Evolutionary conservation across 1,140 invertebrate genomes (phyloP).

Genomic region (Brachionus asplanchnoidis): DNA sequence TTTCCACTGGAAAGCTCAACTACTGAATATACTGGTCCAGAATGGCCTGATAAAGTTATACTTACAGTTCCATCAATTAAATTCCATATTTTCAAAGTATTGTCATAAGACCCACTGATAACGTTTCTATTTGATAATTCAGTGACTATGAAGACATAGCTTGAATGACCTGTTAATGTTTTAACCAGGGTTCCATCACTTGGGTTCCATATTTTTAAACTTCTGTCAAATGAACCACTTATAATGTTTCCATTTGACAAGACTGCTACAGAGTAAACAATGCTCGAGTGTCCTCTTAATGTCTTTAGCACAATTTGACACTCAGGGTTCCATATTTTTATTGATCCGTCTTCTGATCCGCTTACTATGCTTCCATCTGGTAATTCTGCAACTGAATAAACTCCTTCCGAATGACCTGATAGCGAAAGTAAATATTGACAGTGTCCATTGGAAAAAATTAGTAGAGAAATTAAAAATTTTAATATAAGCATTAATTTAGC

Average conservation of each 20-base stretch:
- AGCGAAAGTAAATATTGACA: background rate
- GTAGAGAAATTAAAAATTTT: background rate
- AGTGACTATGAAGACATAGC: background rate
- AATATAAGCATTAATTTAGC: background rate
- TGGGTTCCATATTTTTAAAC: background rate
- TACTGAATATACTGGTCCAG: background rate
- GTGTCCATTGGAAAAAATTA: background rate
- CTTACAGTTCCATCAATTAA: background rate
- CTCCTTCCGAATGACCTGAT: background rate
- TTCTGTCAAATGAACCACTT: background rate
- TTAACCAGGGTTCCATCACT: background rate
- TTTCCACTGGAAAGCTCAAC: background rate
- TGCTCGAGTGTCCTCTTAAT: slow-evolving; percentile 50
- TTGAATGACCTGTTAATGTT: background rate
- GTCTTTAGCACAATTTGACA: slow-evolving; percentile 62
- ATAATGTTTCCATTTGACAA: background rate
- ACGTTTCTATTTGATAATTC: background rate
- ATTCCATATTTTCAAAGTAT: slow-evolving; percentile 21
- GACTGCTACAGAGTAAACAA: slow-evolving; percentile 46
- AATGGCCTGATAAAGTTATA: background rate
- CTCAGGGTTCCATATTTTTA: slow-evolving; percentile 62
- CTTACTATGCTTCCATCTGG: slow-evolving; percentile 59
- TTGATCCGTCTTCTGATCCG: slow-evolving; percentile 58
- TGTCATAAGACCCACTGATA: background rate
- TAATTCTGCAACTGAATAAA: slow-evolving; percentile 59